A percentile compares a stretch with the other conserved stretches of the same genome.
Conservation (phyloP, 2,888 invertebrate species). For the Scrobipalpa atriplicella region DNA sequence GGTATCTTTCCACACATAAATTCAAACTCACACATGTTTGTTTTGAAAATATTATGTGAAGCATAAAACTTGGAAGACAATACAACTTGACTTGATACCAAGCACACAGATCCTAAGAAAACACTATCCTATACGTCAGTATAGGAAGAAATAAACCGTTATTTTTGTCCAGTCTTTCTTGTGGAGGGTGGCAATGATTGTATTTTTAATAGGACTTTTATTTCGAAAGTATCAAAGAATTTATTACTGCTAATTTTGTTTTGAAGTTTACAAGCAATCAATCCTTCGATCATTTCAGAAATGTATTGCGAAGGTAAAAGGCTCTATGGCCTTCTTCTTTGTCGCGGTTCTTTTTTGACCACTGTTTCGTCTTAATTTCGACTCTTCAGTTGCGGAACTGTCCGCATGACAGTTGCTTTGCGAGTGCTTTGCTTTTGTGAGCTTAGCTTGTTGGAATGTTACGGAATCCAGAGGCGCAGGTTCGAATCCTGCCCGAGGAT, state of each 20-base stretch:
- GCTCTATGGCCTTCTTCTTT: too few species aligned
- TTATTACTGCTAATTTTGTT: neutral
- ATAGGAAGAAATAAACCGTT: slow-evolving; percentile 16
- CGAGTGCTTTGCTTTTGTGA: too few species aligned
- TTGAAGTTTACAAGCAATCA: neutral
- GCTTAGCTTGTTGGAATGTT: too few species aligned
- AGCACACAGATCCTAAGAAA: neutral
- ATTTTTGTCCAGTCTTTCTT: slow-evolving; percentile 19
- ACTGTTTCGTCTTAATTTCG: too few species aligned
- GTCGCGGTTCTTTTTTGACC: too few species aligned
- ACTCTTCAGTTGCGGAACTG: too few species aligned
- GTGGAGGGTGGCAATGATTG: slow-evolving; percentile 3
- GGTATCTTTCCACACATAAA: slow-evolving; percentile 4
- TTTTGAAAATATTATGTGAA: neutral
- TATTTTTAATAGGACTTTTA: neutral
- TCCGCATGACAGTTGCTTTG: too few species aligned
- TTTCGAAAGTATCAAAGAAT: neutral
- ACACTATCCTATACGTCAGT: slow-evolving; percentile 13
- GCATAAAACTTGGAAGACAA: neutral
- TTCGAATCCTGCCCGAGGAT: too few species aligned
- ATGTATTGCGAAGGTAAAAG: too few species aligned
- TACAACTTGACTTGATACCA: neutral
- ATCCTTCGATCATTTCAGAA: too few species aligned
- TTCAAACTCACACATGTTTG: slow-evolving; percentile 2
- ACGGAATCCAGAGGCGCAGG: too few species aligned